These are phyloP conservation scores for Mola mola DNA, from an alignment of 2,113 vertebrate genomes.

Conservation along the genomic window DNA sequence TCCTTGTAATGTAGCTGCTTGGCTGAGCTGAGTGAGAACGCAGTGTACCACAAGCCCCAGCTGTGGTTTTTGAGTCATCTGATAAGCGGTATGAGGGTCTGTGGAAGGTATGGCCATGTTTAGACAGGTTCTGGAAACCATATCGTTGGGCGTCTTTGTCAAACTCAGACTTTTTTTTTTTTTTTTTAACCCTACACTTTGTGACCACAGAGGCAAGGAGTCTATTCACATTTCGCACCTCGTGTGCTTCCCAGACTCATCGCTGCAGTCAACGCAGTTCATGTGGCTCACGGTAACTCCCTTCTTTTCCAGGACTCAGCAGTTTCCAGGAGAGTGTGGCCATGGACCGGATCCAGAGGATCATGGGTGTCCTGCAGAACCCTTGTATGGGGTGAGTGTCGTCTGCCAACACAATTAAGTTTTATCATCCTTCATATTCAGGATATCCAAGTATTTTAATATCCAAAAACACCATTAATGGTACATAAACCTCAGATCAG, in stretches of 20 bases:
- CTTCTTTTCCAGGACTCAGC: constrained; percentile 80
- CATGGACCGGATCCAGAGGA: constrained; percentile 86
- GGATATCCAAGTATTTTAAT: not conserved
- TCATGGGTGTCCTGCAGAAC: constrained; percentile 85
- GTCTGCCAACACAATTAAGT: not conserved
- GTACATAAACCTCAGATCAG: too few relatives aligned
- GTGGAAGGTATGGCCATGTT: constrained; percentile 16
- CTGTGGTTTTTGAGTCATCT: constrained; percentile 28
- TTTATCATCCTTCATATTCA: not conserved
- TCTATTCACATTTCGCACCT: constrained; percentile 66
- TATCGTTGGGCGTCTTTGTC: constrained; percentile 62
- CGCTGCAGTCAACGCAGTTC: constrained; percentile 53
- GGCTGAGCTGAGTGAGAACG: constrained; percentile 39
- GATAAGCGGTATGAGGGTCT: constrained; percentile 19
- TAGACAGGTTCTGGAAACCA: constrained; percentile 39
- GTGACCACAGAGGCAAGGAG: constrained; percentile 66
- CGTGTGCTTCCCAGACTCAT: constrained; percentile 74
- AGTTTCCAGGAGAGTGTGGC: constrained; percentile 86
- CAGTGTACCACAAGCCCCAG: constrained; percentile 31
- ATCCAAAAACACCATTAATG: too few relatives aligned
- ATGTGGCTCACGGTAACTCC: constrained; percentile 53
- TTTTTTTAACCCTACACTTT: constrained; percentile 64
- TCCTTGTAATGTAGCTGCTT: constrained; percentile 18
- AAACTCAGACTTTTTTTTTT: constrained; percentile 46
- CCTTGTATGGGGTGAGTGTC: constrained; percentile 81